These are phyloP conservation scores for Philereme vetulata DNA, from an alignment of 2,888 invertebrate species.

Conservation along the genomic window DNA sequence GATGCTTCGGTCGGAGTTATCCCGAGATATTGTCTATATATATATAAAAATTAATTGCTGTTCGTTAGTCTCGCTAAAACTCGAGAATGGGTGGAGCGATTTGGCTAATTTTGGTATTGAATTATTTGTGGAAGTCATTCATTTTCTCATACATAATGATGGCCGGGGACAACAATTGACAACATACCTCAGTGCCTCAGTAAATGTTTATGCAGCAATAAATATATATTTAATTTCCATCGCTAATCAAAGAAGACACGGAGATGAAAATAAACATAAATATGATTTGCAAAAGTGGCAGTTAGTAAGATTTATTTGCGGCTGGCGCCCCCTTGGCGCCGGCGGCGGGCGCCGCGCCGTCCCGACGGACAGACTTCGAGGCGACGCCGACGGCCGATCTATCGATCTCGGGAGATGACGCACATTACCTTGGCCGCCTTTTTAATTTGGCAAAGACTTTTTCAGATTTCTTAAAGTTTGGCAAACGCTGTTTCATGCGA, in stretches of 20 bases:
- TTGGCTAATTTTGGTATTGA: too few relatives aligned
- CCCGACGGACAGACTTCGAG: conserved; percentile 74
- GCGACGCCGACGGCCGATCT: conserved; percentile 50
- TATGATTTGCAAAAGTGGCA: conserved; percentile 51
- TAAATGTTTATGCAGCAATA: too few relatives aligned
- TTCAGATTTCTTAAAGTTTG: not conserved
- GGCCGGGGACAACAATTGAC: too few relatives aligned
- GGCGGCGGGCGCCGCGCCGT: conserved; percentile 70
- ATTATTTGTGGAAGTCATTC: too few relatives aligned
- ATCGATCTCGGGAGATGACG: conserved; percentile 67
- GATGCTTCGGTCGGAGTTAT: too few relatives aligned
- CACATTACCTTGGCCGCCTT: conserved; percentile 17
- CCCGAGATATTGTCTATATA: too few relatives aligned
- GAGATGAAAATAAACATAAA: conserved; percentile 51
- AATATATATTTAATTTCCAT: too few relatives aligned
- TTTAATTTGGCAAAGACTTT: conserved; percentile 1
- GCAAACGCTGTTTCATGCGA: not conserved
- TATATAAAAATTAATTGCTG: too few relatives aligned
- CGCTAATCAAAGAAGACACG: conserved; percentile 30
- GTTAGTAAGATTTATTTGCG: conserved; percentile 60
- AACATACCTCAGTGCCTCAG: too few relatives aligned
- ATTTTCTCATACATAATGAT: too few relatives aligned
- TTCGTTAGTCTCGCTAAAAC: too few relatives aligned
- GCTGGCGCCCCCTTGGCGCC: conserved; percentile 72
- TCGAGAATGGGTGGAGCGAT: too few relatives aligned